phyloP scores from a whole-genome alignment of 2,797 vertebrate species.

The Philypnodon macrostomus region DNA sequence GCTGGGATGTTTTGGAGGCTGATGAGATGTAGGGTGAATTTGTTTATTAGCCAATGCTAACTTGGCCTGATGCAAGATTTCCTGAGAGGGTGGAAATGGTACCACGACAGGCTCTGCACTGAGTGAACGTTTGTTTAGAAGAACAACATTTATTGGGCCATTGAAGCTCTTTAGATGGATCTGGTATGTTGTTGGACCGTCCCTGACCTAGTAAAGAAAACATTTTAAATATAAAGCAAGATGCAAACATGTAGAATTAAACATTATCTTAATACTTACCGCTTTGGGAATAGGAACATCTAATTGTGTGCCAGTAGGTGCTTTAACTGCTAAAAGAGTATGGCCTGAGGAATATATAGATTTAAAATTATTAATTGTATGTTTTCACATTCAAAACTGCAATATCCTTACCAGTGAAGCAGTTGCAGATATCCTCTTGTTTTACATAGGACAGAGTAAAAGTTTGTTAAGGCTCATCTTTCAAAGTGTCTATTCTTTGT shows the following conservation, averaged over 20 bases:
- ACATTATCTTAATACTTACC: conserved; percentile 75
- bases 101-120: conserved; percentile 84
- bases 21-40: conserved; percentile 34
- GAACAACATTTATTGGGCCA: conserved; percentile 89
- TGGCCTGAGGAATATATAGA: conserved; percentile 73
- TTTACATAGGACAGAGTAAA: conserved; percentile 88
- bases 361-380: background rate
- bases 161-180: conserved; percentile 89
- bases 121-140: conserved; percentile 88
- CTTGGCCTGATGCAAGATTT: conserved; percentile 78
- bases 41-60: conserved; percentile 63
- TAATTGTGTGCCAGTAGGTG: conserved; percentile 87
- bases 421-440: conserved; percentile 91
- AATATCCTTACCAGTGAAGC: conserved; percentile 87
- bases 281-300: conserved; percentile 93
- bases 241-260: background rate
- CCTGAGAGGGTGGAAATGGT: conserved; percentile 88
- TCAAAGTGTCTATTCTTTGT: background rate
- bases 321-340: conserved; percentile 86
- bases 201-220: conserved; percentile 73
- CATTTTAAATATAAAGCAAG: background rate
- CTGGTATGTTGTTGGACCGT: conserved; percentile 89
- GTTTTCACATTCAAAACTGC: too few relatives aligned
- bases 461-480: conserved; percentile 65
- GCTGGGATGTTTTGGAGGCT: conserved; percentile 45